Evolutionary conservation across 2,113 vertebrate species (phyloP).

Genomic region (Siphamia tubifer): DNA sequence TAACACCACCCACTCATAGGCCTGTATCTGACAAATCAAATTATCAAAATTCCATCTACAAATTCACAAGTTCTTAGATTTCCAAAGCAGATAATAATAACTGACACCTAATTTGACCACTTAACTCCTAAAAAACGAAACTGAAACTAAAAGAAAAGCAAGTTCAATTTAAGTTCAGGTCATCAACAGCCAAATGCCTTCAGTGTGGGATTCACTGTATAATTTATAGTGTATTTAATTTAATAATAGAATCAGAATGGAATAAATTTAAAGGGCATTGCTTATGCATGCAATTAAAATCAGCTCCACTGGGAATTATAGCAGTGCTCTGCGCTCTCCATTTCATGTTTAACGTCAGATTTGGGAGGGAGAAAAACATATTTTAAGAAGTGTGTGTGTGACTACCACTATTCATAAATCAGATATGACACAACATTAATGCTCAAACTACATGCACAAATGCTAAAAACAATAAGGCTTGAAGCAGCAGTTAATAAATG

Average conservation of each 20-base stretch:
- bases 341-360: conserved; percentile 13
- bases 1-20: too few species aligned
- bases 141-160: neutral
- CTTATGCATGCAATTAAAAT: conserved; percentile 37
- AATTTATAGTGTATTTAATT: conserved; percentile 8
- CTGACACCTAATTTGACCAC: neutral
- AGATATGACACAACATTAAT: neutral
- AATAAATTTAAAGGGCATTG: conserved; percentile 15
- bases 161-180: conserved; percentile 26
- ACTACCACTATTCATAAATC: neutral
- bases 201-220: neutral
- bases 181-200: neutral
- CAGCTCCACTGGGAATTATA: conserved; percentile 3
- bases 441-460: neutral
- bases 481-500: neutral
- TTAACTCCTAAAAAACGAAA: neutral
- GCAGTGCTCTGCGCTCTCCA: neutral
- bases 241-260: conserved; percentile 7
- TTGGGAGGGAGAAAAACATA: neutral
- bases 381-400: neutral
- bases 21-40: neutral
- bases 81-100: neutral
- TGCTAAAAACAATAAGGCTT: neutral
- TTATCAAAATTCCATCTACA: neutral
- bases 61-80: neutral